Conservation (phyloP, 2,113 vertebrate species). For the Mormoops blainvillei region DNA sequence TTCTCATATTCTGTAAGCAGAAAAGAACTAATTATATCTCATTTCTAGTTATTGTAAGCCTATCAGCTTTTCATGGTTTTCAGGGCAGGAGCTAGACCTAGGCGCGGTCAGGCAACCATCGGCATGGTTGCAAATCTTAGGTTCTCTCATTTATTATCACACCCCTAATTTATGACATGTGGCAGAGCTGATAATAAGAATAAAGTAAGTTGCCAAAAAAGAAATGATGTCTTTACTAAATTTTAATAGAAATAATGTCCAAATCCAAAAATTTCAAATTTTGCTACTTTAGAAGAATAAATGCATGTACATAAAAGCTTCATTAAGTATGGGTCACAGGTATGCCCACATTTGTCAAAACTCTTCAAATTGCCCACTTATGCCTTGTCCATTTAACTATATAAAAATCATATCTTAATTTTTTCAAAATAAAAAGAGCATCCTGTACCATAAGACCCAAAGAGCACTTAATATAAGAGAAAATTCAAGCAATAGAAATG, state of each 20-base stretch:
- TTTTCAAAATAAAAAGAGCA: neutral
- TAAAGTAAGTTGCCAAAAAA: neutral
- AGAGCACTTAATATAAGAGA: neutral
- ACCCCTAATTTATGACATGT: neutral
- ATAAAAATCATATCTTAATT: neutral
- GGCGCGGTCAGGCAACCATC: neutral
- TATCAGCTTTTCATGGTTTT: neutral
- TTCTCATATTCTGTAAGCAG: neutral
- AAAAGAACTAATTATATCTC: neutral
- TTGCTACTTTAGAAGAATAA: neutral
- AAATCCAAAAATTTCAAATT: neutral
- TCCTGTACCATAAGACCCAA: neutral
- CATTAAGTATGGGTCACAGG: neutral
- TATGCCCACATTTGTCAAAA: neutral
- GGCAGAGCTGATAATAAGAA: neutral
- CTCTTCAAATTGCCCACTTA: neutral
- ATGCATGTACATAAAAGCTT: neutral
- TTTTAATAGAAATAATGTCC: neutral
- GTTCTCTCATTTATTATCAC: neutral
- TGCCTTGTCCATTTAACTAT: neutral
- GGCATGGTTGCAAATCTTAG: neutral
- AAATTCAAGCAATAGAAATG: neutral
- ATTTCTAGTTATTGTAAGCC: neutral
- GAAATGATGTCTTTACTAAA: neutral
- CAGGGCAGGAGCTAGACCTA: neutral